A percentile compares a stretch with the other conserved stretches of the same genome.
These are phyloP conservation scores for Hucho hucho DNA, from an alignment of 2,113 vertebrate species.

Conservation along the genomic window DNA sequence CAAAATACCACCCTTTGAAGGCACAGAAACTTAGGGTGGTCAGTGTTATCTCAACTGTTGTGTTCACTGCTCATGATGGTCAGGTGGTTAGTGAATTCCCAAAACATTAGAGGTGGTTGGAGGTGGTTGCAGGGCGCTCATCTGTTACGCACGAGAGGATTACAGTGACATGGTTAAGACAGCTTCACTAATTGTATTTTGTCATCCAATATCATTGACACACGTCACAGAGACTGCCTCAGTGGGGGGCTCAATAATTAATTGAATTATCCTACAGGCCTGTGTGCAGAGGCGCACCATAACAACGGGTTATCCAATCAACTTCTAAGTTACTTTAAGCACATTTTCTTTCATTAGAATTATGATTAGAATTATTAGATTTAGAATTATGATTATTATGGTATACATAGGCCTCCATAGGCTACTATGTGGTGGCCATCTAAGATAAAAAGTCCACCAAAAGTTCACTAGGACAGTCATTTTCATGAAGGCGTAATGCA, in stretches of 20 bases:
- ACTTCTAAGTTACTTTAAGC: not conserved
- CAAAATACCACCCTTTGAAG: not conserved
- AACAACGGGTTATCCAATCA: no score
- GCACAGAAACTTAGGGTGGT: not conserved
- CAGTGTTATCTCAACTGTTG: constrained; percentile 1
- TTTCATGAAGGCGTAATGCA: not conserved
- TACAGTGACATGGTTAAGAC: not conserved
- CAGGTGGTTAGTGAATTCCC: not conserved
- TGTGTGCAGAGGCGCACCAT: not conserved
- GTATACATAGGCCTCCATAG: not conserved
- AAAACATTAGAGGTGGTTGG: not conserved
- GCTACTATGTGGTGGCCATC: not conserved
- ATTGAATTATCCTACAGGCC: constrained; percentile 4
- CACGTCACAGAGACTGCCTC: not conserved
- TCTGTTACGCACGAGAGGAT: not conserved
- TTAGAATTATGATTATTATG: not conserved
- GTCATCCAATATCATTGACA: constrained; percentile 4
- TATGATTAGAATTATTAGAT: not conserved
- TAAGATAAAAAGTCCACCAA: not conserved
- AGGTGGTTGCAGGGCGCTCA: not conserved
- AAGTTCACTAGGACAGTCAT: not conserved
- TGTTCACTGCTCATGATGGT: not conserved
- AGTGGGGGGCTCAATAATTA: not conserved
- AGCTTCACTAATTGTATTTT: constrained; percentile 13
- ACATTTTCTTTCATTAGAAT: not conserved